Evolutionary conservation across 2,113 vertebrate genomes (phyloP), one percentile per base, ranked within the genome.

Genomic region (Pseudopipra pipra): DNA sequence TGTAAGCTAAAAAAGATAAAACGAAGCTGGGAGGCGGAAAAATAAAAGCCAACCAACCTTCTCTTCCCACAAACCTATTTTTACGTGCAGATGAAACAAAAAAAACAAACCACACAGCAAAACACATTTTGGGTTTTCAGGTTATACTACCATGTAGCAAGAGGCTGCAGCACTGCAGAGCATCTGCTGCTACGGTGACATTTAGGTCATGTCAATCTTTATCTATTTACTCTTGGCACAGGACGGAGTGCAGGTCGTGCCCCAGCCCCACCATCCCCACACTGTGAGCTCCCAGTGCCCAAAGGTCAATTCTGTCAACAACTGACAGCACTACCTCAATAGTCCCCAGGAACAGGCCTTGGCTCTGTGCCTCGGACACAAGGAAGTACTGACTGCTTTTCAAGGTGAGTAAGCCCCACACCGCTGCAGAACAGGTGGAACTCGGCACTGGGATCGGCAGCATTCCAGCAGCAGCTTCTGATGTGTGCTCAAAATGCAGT

Each of bases 11-110:
- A 73, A 73, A 31, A 13, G 23, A 44, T 31, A 80, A 70, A 83
- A 52, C 0, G 0, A 56, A 70, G 63, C n/a, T 2, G 41, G 4
- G n/a, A 5, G 0, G 4, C 4, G 9, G 2, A 15, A 8, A 4
- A 67, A 55, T 44, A 35, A 80, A 85, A 91, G 37, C 44, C 58
- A 87, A 72, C 12, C 67, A 47, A 79, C 31, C 44, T 65, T 20
- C 82, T 43, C 90, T 75, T 81, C 87, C 66, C 71, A n/a, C 51
- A 23, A 37, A 91, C 12, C 37, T 85, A n/a, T 78, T 87, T 41
- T 61, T 11, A 51, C 7, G 8, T 2, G 31, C 51, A 84, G 51
- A 46, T 3, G 1, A 44, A 85, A 46, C 17, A 85, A 54, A 71
- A 71, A 52, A 70, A 67, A 3, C 11, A 73, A 73, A 63, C 16